Conservation (phyloP, 2,797 vertebrate species). For the Helicolenus hilgendorfi region DNA sequence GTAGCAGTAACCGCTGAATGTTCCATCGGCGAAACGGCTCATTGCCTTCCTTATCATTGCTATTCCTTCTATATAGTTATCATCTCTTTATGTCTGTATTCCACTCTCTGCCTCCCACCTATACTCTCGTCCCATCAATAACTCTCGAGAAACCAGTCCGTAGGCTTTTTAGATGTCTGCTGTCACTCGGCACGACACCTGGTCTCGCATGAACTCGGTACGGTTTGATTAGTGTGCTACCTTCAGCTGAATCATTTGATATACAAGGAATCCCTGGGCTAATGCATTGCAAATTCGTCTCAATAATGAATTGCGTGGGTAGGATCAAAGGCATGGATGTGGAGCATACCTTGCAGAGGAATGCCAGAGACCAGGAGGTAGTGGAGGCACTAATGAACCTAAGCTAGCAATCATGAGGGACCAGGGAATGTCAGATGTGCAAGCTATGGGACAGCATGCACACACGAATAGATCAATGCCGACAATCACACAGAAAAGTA, state of each 20-base stretch:
- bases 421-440: slow-evolving; percentile 41
- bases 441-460: slow-evolving; percentile 3
- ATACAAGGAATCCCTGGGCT: slow-evolving; percentile 70
- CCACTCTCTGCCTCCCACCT: slow-evolving; percentile 13
- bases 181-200: slow-evolving; percentile 25
- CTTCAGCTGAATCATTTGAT: slow-evolving; percentile 59
- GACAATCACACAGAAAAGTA: neutral
- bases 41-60: slow-evolving; percentile 40
- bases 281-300: slow-evolving; percentile 81
- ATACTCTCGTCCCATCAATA: slow-evolving; percentile 24
- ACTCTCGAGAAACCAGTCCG: slow-evolving; percentile 1
- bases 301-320: slow-evolving; percentile 83
- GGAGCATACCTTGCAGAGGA: slow-evolving; percentile 73
- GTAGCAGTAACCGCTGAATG: slow-evolving; percentile 38
- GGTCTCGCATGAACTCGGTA: slow-evolving; percentile 18
- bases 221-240: slow-evolving; percentile 56
- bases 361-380: slow-evolving; percentile 51
- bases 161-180: slow-evolving; percentile 20
- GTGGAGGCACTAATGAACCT: slow-evolving; percentile 73
- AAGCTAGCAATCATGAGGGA: slow-evolving; percentile 61
- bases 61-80: slow-evolving; percentile 47
- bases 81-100: slow-evolving; percentile 34
- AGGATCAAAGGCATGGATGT: slow-evolving; percentile 84
- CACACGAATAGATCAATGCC: slow-evolving; percentile 2
- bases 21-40: slow-evolving; percentile 44